Base-by-base conservation (phyloP, 2,113 vertebrate species). In the Hypanus sabinus region DNA sequence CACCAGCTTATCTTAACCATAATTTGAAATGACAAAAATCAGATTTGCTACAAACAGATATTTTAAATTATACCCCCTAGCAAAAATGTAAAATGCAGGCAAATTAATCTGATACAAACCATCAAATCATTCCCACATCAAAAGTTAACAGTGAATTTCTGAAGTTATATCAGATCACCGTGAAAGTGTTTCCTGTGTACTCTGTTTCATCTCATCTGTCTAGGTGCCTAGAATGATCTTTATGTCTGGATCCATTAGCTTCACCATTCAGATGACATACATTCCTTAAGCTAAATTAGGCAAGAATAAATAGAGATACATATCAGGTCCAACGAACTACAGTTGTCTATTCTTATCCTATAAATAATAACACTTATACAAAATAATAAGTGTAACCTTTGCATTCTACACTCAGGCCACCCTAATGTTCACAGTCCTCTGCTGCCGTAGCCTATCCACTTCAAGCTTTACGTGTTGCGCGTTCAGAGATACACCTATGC, bases 21-120 rank as follows among this genome's bases (percentile, higher is more conserved):
- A 90, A 90, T 65, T 65, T 90, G 30, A 68, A 90, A 90, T 33
- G 16, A 90, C 27, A 62, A 62, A 65, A 90, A 65, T 90, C n/a
- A 90, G 16, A 33, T 83, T 90, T 62, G 12, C 57, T 62, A 62
- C 30, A 62, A 60, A 30, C 3, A 30, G 57, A 62, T 62, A 30
- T 88, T 62, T 27, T 57, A 65, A 62, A 88, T 88, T 46, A 46
- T 16, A 18, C 22, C 12, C 57, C 8, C 27, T 46, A 88, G 27
- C 20, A 62, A 88, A 81, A 88, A 62, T 4, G 30, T 65, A 57
- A 27, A 62, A 88, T n/a, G 27, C 11, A 57, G 55, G 5, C 60
- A 62, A 62, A 62, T 62, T n/a, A n/a, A 88, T 88, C 9, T 12
- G 57, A 12, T 3, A 57, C 38, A 27, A 12, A 88, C 30, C 10